Base-by-base conservation (phyloP, 30 jellyfish, hydroid and myxozoan genomes). In the Rhopilema esculentum region DNA sequence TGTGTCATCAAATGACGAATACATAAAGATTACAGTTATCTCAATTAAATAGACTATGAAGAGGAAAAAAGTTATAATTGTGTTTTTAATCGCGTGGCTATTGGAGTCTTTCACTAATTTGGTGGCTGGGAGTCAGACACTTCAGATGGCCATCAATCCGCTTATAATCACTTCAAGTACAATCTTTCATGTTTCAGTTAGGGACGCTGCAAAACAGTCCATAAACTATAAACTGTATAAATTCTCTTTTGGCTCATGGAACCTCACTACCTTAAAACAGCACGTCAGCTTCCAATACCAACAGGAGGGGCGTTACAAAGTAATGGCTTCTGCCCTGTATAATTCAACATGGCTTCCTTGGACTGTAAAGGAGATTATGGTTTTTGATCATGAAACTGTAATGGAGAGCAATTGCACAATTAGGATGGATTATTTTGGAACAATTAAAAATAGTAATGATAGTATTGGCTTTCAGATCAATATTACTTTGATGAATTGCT, bases 331-430 rank as follows among this genome's bases (percentile, higher is more conserved):
- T 71, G 87, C 82, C 24, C n/a, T 53, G 57, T 4, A 27, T 20
- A 84, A 84, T 26, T 33, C 61, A 4, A 28, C 65, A 24, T 72
- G 93, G 93, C 7, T 18, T n/a, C 53, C 72, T 0, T 72, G 87
- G 93, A n/a, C 66, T 0, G 8, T 63, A 30, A 84, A 72, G 72
- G 77, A 26, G 82, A 84, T 84, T 24, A 1, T 68, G 63, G 93
- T 84, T 0, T 84, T 84, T 57, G 93, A 84, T 64, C 87, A 84
- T 48, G 84, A 30, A 9, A 33, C 86, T 8, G 93, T 73, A 27
- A 28, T 53, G 23, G 48, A 27, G 12, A 84, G 93, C 27, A 65
- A 73, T 8, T 84, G 93, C 82, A 17, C 72, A 23, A 49, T 84
- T 22, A 24, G 30, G 6, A 66, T 84, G 1, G 24, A 48, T 25